A percentile compares a stretch with the other conserved stretches of the same genome.
These are phyloP conservation scores for Sebastes nivosus DNA, from an alignment of 2,797 vertebrate genomes.

Conservation along the genomic window DNA sequence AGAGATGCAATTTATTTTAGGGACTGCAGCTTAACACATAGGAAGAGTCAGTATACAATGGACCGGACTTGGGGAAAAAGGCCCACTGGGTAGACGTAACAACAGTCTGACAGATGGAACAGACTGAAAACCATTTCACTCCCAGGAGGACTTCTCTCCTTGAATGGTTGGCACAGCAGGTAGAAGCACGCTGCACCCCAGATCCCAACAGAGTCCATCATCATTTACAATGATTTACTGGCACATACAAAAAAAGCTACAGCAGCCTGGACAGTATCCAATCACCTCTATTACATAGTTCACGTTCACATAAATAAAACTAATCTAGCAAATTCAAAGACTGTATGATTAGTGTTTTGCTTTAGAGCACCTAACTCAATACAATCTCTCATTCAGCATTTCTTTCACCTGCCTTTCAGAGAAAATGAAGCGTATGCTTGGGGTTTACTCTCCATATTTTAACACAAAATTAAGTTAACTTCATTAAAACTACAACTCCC, in stretches of 20 bases:
- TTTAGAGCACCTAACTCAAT: too few species aligned
- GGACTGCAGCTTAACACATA: not conserved
- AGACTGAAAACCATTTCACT: not conserved
- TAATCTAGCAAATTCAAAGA: not conserved
- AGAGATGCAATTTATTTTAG: not conserved
- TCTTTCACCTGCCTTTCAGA: not conserved
- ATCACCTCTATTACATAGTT: not conserved
- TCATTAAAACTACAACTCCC: not conserved
- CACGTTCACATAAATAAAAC: not conserved
- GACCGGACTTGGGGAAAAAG: not conserved
- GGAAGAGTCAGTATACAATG: conserved; percentile 10
- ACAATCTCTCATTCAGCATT: not conserved
- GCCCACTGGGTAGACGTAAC: not conserved
- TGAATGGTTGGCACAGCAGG: conserved; percentile 15
- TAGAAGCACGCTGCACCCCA: conserved; percentile 5
- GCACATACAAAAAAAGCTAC: not conserved
- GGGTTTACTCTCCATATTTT: not conserved
- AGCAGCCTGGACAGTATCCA: not conserved
- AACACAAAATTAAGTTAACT: not conserved
- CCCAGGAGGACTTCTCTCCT: not conserved
- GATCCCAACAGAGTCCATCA: conserved; percentile 7
- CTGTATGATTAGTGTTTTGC: too few species aligned
- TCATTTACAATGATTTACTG: conserved; percentile 17
- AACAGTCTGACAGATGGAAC: conserved; percentile 15
- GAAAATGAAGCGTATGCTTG: not conserved